A percentile compares a stretch with the other conserved stretches of the same genome.
These are phyloP conservation scores for Phrynosoma platyrhinos DNA, from an alignment of 2,113 vertebrate species.

Conservation along the genomic window DNA sequence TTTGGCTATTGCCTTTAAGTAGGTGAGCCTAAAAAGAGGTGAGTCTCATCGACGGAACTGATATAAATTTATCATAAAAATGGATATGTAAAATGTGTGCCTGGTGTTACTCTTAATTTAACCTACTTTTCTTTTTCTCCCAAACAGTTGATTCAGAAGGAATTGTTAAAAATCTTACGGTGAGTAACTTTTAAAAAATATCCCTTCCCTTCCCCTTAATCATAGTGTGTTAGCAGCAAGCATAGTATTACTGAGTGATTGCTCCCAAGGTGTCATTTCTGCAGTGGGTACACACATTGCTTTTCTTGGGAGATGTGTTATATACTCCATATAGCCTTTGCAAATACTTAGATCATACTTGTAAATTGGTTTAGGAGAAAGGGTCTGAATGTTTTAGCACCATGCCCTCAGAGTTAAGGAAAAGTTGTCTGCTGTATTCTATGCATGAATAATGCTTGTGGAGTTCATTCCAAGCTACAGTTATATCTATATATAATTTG, in stretches of 20 bases:
- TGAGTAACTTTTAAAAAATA: slow-evolving; percentile 77
- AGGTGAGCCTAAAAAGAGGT: not conserved
- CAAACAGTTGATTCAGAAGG: slow-evolving; percentile 90
- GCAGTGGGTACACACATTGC: not conserved
- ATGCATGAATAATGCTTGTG: not conserved
- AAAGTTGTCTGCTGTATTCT: not conserved
- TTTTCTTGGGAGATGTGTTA: not conserved
- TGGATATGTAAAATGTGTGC: not conserved
- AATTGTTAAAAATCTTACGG: slow-evolving; percentile 91
- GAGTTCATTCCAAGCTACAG: not conserved
- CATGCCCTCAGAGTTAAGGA: not conserved
- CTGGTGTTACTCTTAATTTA: not conserved
- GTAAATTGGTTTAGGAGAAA: not conserved
- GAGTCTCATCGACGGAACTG: not conserved
- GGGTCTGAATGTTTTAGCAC: not conserved
- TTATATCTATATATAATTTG: too few species aligned
- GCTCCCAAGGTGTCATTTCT: not conserved
- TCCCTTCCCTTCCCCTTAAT: slow-evolving; percentile 20
- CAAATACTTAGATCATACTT: not conserved
- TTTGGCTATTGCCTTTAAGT: not conserved
- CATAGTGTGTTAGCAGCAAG: not conserved
- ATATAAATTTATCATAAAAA: not conserved
- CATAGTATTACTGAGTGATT: not conserved
- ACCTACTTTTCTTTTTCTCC: slow-evolving; percentile 42
- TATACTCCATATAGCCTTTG: not conserved